Conservation (phyloP, 2,797 vertebrate genomes). For the Rallus crepitans region DNA sequence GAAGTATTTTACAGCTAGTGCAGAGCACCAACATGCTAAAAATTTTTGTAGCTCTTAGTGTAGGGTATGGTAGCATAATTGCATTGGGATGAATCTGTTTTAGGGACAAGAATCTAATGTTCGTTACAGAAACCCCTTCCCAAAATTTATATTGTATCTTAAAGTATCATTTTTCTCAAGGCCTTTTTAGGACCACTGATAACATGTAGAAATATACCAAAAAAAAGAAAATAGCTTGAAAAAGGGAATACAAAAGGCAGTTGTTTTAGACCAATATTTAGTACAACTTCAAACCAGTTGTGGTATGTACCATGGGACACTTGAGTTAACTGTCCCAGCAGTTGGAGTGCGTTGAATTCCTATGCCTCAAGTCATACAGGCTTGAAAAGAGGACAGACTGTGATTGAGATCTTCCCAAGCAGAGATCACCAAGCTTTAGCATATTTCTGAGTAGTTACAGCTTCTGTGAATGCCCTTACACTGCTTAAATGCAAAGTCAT, state of each 20-base stretch:
- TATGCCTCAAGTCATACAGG: not conserved
- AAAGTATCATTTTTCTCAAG: not conserved
- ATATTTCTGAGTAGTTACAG: not conserved
- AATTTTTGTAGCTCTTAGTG: not conserved
- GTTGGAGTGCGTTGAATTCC: not conserved
- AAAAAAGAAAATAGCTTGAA: not conserved
- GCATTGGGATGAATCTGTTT: not conserved
- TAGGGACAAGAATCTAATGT: not conserved
- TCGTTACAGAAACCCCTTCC: not conserved
- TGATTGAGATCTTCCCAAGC: not conserved
- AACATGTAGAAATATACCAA: fast-evolving
- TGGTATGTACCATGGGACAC: fast-evolving
- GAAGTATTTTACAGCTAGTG: not conserved
- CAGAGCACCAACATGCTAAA: not conserved
- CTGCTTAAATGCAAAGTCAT: not conserved
- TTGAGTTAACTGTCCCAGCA: not conserved
- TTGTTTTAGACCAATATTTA: not conserved
- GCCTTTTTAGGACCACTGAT: not conserved
- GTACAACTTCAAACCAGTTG: not conserved
- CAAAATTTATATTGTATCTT: not conserved
- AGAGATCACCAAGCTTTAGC: not conserved
- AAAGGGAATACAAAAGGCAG: not conserved
- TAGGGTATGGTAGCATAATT: not conserved
- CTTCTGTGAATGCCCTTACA: not conserved
- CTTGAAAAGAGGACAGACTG: not conserved